A percentile compares a stretch with the other conserved stretches of the same genome.
These are phyloP conservation scores for Drosophila sucinea DNA, from an alignment of 1,140 invertebrate genomes.

Conservation along the genomic window DNA sequence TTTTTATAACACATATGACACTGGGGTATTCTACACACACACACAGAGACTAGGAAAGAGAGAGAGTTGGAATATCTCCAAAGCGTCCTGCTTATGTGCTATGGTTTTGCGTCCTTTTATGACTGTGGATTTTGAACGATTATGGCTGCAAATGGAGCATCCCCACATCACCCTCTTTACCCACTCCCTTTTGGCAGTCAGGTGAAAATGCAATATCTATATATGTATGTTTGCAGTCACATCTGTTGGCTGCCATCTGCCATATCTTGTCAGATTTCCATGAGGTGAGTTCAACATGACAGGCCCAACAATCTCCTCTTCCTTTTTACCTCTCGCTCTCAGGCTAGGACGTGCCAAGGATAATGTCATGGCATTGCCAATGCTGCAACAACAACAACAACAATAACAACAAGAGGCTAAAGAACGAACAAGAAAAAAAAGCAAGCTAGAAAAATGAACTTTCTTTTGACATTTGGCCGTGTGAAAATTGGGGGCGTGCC, in stretches of 20 bases:
- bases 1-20: conserved; percentile 4
- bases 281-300: conserved; percentile 58
- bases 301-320: conserved; percentile 22
- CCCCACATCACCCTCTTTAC: not conserved
- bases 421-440: not conserved
- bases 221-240: conserved; percentile 39
- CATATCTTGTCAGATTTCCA: conserved; percentile 72
- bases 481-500: not conserved
- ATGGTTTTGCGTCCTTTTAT: conserved; percentile 61
- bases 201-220: conserved; percentile 52
- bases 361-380: conserved; percentile 50
- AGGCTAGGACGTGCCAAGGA: conserved; percentile 74
- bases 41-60: not conserved
- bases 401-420: not conserved
- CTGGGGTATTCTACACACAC: conserved; percentile 16
- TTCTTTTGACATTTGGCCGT: conserved; percentile 9
- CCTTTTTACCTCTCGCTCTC: not conserved
- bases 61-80: not conserved
- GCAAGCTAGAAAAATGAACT: conserved; percentile 5
- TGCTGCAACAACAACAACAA: conserved; percentile 1
- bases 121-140: conserved; percentile 58
- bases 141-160: conserved; percentile 45
- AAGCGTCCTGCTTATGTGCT: conserved; percentile 52
- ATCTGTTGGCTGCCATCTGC: conserved; percentile 50
- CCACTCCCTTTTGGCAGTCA: not conserved